phyloP scores from a whole-genome alignment of 2,797 vertebrate species.

The Helicolenus hilgendorfi region DNA sequence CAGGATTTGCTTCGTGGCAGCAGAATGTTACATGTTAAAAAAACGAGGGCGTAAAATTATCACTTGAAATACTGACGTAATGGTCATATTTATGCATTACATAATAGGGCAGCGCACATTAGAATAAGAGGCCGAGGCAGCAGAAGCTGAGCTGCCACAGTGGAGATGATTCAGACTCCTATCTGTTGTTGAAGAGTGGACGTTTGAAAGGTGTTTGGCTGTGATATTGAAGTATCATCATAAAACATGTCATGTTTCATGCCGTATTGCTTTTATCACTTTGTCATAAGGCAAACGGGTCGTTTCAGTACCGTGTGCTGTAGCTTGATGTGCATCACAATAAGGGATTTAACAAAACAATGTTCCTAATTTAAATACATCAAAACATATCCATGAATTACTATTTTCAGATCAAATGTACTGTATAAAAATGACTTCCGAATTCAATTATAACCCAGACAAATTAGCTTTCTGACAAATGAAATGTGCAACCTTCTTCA shows the following conservation, averaged over 20 bases:
- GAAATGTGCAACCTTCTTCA: background rate
- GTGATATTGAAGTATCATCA: constrained; percentile 15
- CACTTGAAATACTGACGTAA: constrained; percentile 74
- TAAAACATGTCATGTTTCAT: constrained; percentile 32
- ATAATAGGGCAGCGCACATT: constrained; percentile 72
- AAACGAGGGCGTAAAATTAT: constrained; percentile 56
- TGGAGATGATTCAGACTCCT: constrained; percentile 59
- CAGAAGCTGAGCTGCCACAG: constrained; percentile 52
- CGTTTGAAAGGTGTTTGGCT: constrained; percentile 49
- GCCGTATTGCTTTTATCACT: constrained; percentile 3
- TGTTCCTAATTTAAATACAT: background rate
- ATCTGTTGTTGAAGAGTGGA: constrained; percentile 32
- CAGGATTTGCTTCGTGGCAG: constrained; percentile 30
- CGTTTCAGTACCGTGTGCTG: background rate
- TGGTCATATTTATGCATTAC: constrained; percentile 74
- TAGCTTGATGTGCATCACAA: background rate
- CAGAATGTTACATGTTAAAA: constrained; percentile 39
- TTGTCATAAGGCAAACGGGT: constrained; percentile 15
- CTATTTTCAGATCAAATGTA: background rate
- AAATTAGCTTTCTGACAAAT: background rate
- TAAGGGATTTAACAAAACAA: background rate
- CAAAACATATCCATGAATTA: background rate
- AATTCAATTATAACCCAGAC: background rate
- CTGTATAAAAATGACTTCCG: background rate
- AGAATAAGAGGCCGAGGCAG: constrained; percentile 68